Percentiles rank a stretch among this genome's conserved stretches.
Evolutionary conservation across 2,797 vertebrate genomes (phyloP).

Genomic region (Siniperca obscura): DNA sequence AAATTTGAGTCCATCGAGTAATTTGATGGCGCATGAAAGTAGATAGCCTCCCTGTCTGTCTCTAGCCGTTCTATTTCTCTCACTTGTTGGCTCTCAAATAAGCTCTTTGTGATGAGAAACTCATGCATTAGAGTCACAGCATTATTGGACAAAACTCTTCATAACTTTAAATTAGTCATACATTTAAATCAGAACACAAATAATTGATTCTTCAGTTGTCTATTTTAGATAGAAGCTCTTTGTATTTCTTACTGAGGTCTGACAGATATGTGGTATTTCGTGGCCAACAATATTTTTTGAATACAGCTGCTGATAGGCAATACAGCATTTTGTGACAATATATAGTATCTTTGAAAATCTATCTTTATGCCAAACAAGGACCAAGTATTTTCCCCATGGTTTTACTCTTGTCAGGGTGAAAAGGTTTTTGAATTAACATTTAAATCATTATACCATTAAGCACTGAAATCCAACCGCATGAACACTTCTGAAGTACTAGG

Average conservation of each 20-base stretch:
- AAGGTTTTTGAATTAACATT: neutral
- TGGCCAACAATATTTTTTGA: neutral
- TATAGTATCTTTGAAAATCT: neutral
- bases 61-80: conserved; percentile 18
- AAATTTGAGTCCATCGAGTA: conserved; percentile 51
- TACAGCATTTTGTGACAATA: neutral
- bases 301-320: neutral
- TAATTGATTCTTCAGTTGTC: neutral
- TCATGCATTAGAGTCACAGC: neutral
- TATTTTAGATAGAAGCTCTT: conserved; percentile 6
- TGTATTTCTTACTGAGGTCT: neutral
- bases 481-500: neutral
- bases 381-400: neutral
- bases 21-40: conserved; percentile 54
- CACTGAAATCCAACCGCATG: neutral
- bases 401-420: neutral
- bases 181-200: conserved; percentile 19
- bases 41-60: conserved; percentile 28
- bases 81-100: neutral
- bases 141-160: conserved; percentile 6
- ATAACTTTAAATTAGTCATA: conserved; percentile 8
- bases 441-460: neutral
- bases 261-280: neutral
- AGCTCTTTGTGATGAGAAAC: conserved; percentile 16
- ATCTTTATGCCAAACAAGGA: neutral